phyloP scores from a whole-genome alignment of 2,888 invertebrate species.

The Cryptophagus acutangulus region DNA sequence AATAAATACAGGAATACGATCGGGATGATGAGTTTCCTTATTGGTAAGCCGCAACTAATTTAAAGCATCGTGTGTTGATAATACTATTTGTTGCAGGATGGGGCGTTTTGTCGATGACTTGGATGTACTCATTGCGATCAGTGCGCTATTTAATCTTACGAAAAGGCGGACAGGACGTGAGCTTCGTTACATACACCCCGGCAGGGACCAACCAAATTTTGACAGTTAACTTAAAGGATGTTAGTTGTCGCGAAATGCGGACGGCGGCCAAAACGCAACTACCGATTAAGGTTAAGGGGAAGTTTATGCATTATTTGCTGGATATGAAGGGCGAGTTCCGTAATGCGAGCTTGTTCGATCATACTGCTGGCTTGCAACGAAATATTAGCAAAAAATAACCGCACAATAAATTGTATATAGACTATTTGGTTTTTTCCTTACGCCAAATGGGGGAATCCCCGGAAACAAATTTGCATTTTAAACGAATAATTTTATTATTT shows the following conservation, averaged over 20 bases:
- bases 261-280: constrained; percentile 56
- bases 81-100: too few relatives aligned
- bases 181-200: constrained; percentile 71
- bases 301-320: constrained; percentile 65
- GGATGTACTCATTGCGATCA: constrained; percentile 70
- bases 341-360: constrained; percentile 68
- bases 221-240: constrained; percentile 61
- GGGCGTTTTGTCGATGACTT: too few relatives aligned
- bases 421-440: too few relatives aligned
- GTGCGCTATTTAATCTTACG: constrained; percentile 67
- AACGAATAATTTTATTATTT: too few relatives aligned
- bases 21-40: too few relatives aligned
- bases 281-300: constrained; percentile 69
- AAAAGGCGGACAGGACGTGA: constrained; percentile 65
- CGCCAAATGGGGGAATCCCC: too few relatives aligned
- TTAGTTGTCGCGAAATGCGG: constrained; percentile 64
- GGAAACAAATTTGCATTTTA: too few relatives aligned
- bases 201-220: constrained; percentile 65
- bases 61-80: too few relatives aligned
- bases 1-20: constrained; percentile 69
- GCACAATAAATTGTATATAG: too few relatives aligned
- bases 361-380: constrained; percentile 68
- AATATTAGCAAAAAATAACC: too few relatives aligned
- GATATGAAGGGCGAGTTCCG: constrained; percentile 78
- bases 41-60: too few relatives aligned